Evolutionary conservation across 2,888 invertebrate genomes (phyloP).

Genomic region (Cremastinae sp.): DNA sequence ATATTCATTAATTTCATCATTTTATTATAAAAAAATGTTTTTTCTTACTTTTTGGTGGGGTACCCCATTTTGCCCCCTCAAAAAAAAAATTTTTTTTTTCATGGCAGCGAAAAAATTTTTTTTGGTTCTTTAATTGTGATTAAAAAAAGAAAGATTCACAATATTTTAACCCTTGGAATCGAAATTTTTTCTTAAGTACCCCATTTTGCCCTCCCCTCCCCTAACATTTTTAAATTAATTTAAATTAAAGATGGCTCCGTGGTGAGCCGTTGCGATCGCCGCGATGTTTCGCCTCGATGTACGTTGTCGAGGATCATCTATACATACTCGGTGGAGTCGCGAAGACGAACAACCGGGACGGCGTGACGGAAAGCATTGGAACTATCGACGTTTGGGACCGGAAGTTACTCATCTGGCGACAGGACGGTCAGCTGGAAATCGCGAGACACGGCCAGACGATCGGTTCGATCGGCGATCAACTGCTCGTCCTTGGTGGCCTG

Average conservation of each 20-base stretch:
- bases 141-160: no score
- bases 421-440: conserved; percentile 84
- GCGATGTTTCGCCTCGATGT: conserved; percentile 74
- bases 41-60: no score
- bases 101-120: no score
- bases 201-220: no score
- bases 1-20: no score
- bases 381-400: conserved; percentile 84
- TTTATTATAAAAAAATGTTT: no score
- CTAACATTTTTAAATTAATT: no score
- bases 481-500: conserved; percentile 85
- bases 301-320: conserved; percentile 80
- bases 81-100: no score
- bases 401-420: conserved; percentile 82
- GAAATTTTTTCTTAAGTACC: no score
- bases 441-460: conserved; percentile 86
- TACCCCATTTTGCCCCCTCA: no score
- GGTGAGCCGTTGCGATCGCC: conserved; percentile 70
- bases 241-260: conserved; percentile 72
- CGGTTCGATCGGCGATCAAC: conserved; percentile 83
- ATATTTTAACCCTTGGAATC: no score
- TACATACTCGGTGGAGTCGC: conserved; percentile 87
- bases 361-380: conserved; percentile 83
- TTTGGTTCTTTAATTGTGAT: no score
- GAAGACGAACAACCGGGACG: conserved; percentile 76